Evolutionary conservation across 2,888 invertebrate species (phyloP), one percentile per base, ranked within the genome.

Genomic region (Erannis defoliaria): DNA sequence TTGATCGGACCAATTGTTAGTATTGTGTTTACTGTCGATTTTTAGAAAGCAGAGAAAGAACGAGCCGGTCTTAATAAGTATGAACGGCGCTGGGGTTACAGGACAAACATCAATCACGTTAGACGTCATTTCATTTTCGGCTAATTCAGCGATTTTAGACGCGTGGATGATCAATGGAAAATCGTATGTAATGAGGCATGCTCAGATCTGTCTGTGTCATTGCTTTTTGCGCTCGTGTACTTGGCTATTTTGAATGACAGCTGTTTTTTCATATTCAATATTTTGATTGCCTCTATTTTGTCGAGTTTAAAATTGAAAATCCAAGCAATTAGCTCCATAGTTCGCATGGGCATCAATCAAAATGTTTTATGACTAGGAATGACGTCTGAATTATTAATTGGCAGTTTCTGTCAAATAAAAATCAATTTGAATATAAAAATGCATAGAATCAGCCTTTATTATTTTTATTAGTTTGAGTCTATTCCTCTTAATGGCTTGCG

Each of bases 1-100:
- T 90, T 91, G 93, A 93, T 92, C 89, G 88, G 84, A 87, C 86
- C 93, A 92, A 92, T 93, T 92, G 93, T 93, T 88, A 80, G 84
- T 86, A 91, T 93, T 93, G 91, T 92, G 83, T 86, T 85, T 87
- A 86, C 79, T 81, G 81, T 80, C 81, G 84, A 88, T 85, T 88
- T 90, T 87, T 86, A 85, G 84, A 89, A 88, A 89, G 86, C 82
- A 79, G 85, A 85, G 84, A 83, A 84, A 82, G 73, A 73, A 74
- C 75, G 71, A 74, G 74, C 74, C 62, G 62, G 45, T 65, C 72
- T 82, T 84, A 78, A 83, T 86, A 83, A 81, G 83, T 81, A 74
- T 78, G 76, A 71, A 78, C 81, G 78, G 79, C 81, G 72, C 71
- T 43, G 72, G 81, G 82, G 81, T 82, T 85, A 81, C 79, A 85